A percentile compares a stretch with the other conserved stretches of the same genome.
phyloP scores from a whole-genome alignment of 2,797 vertebrate species.

The Syngnathus rostellatus region DNA sequence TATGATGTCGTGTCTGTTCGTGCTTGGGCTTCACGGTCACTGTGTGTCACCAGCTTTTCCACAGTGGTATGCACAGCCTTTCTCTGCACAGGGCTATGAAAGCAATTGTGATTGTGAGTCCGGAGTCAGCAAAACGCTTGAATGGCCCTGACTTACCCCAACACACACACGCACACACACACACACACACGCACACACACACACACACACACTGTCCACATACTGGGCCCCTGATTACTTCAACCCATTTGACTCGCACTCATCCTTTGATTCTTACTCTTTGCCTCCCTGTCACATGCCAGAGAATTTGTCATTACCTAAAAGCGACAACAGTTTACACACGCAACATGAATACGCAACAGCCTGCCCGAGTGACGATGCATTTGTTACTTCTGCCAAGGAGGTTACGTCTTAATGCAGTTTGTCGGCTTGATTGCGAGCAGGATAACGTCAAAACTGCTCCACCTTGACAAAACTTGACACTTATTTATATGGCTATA shows the following conservation, averaged over 20 bases:
- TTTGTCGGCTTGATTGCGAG: background rate
- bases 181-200: slow-evolving; percentile 22
- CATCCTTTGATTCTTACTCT: slow-evolving; percentile 54
- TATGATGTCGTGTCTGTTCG: slow-evolving; percentile 54
- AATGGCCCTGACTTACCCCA: slow-evolving; percentile 61
- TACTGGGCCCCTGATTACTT: slow-evolving; percentile 58
- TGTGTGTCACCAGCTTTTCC: slow-evolving; percentile 48
- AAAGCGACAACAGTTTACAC: slow-evolving; percentile 44
- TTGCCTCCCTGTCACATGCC: slow-evolving; percentile 53
- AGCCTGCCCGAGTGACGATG: slow-evolving; percentile 23
- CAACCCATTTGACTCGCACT: slow-evolving; percentile 62
- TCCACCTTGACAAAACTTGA: too few species aligned
- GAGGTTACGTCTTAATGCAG: background rate
- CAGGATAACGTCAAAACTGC: background rate
- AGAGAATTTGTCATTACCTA: slow-evolving; percentile 62
- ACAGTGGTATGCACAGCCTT: slow-evolving; percentile 65
- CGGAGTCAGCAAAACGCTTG: slow-evolving; percentile 69
- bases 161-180: slow-evolving; percentile 22
- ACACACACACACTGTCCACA: slow-evolving; percentile 29
- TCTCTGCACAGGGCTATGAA: slow-evolving; percentile 64
- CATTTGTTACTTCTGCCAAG: slow-evolving; percentile 18
- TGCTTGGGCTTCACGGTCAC: slow-evolving; percentile 29
- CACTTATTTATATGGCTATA: too few species aligned
- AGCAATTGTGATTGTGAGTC: slow-evolving; percentile 71
- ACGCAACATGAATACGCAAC: slow-evolving; percentile 20